A percentile compares a stretch with the other conserved stretches of the same genome.
Evolutionary conservation across 2,797 vertebrate genomes (phyloP).

Genomic region (Myotis vivesi): DNA sequence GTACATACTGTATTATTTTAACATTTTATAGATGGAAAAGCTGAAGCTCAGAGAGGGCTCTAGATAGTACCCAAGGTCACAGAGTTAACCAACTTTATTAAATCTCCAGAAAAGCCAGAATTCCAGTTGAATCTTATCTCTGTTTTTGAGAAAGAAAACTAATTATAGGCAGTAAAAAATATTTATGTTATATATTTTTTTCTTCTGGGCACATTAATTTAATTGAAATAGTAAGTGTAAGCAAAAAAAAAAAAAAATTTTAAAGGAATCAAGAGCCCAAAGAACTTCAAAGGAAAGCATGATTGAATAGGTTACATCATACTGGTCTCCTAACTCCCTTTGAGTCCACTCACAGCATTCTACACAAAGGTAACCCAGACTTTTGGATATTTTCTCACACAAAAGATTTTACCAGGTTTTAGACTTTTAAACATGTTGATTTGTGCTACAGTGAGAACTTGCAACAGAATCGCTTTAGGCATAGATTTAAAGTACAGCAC

Average conservation of each 20-base stretch:
- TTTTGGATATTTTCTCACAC: not conserved
- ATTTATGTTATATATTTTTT: not conserved
- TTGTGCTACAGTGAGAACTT: not conserved
- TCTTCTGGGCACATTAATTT: not conserved
- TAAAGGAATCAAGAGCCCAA: not conserved
- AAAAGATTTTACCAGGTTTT: slow-evolving; percentile 9
- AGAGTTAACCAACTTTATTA: not conserved
- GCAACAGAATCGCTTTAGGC: not conserved
- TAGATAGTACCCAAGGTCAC: not conserved
- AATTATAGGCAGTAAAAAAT: not conserved
- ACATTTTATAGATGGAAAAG: not conserved
- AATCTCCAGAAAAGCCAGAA: slow-evolving; percentile 4
- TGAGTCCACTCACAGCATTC: not conserved
- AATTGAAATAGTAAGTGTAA: slow-evolving; percentile 8
- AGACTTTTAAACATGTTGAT: not conserved
- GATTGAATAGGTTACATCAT: not conserved
- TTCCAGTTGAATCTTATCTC: not conserved
- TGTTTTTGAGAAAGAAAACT: slow-evolving; percentile 33
- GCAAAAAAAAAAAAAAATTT: not conserved
- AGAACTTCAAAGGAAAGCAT: not conserved
- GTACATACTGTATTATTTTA: not conserved
- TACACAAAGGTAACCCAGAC: not conserved
- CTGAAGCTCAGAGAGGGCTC: not conserved
- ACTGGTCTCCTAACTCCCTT: not conserved
- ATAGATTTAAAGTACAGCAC: not conserved